These are phyloP conservation scores for Pseudorhombus dupliciocellatus DNA, from an alignment of 2,113 vertebrate species.

Conservation along the genomic window DNA sequence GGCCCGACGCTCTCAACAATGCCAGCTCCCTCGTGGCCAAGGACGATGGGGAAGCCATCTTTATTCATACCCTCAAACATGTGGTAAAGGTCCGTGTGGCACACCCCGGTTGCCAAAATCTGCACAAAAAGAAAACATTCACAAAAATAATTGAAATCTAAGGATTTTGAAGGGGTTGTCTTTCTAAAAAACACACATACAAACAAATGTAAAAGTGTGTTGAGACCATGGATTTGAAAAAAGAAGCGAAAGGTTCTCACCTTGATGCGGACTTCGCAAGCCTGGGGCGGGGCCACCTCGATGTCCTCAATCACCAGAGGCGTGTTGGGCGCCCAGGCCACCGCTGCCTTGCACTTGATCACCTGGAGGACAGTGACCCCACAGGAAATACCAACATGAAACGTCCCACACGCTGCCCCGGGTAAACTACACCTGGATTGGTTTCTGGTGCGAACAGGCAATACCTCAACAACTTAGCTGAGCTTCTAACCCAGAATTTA, in stretches of 20 bases:
- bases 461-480: background rate
- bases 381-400: background rate
- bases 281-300: constrained; percentile 87
- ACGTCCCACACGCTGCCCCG: background rate
- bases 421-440: background rate
- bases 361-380: constrained; percentile 72
- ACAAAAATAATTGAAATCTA: background rate
- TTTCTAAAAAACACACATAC: background rate
- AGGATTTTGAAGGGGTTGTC: background rate
- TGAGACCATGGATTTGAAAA: background rate
- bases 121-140: constrained; percentile 45
- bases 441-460: background rate
- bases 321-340: constrained; percentile 86
- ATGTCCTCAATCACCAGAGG: constrained; percentile 88
- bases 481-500: no score
- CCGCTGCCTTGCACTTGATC: constrained; percentile 89
- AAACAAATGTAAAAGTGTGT: background rate
- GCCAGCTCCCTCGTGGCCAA: constrained; percentile 88
- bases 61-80: constrained; percentile 75
- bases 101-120: constrained; percentile 87
- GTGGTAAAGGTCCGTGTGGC: constrained; percentile 83
- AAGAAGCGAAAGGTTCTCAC: constrained; percentile 64
- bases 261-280: constrained; percentile 88
- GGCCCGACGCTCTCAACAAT: constrained; percentile 87
- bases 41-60: constrained; percentile 81